Base-by-base conservation (phyloP, 2,113 vertebrate species). In the Clupea harengus region DNA sequence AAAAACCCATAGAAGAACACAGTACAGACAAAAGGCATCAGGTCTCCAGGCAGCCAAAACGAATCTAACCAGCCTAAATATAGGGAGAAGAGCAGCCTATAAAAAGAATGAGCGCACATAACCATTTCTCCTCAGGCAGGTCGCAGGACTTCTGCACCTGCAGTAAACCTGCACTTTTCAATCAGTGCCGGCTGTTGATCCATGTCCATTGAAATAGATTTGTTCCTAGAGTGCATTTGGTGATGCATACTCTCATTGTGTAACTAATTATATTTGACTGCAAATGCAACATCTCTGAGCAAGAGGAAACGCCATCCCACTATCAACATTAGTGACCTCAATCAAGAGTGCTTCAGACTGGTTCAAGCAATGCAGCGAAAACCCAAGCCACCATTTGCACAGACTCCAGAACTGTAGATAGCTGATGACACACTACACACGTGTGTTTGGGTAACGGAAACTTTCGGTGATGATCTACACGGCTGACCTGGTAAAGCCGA, bases 401-500 rank as follows among this genome's bases (percentile, higher is more conserved):
- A 78, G 72, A 78, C 10, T 78, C 10, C 25, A n/a, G 25, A 9
- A 10, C 64, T 39, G 39, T 18, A 72, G 60, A 67, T 13, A 13
- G 25, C 28, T 32, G 64, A 72, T 32, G 25, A 11, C 60, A 64
- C 60, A 64, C n/a, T n/a, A 64, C 60, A 4, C 2, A n/a, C 60
- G 39, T 28, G 72, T 39, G 72, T 78, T 15, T 39, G 25, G 11
- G 72, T 78, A 11, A 11, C 10, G 13, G 72, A 28, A 32, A 72
- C 28, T 15, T 13, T 8, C 15, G 60, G 60, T 7, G n/a, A 72
- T 72, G 28, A 72, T 72, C 64, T 72, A 15, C 25, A 9, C 57
- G n/a, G 25, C n/a, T 72, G 64, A 72, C 64, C 64, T 72, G 13
- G 60, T 72, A 72, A 72, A 72, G 64, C 64, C 32, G 25, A 72